Conservation (phyloP, 2,888 invertebrate species). For the Steromphala cineraria region DNA sequence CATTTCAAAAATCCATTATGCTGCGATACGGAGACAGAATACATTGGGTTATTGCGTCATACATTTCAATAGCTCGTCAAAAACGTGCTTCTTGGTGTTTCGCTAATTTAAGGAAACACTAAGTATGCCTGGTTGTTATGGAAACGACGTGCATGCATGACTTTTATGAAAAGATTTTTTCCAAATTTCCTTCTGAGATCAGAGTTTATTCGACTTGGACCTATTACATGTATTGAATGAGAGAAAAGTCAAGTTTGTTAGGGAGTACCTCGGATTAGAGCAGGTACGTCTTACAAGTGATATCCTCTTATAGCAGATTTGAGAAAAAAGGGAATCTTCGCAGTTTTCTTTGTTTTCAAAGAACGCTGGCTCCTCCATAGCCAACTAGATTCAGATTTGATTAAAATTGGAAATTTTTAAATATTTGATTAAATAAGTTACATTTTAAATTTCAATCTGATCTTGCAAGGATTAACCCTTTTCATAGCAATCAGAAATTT, state of each 20-base stretch:
- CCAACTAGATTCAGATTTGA: neutral
- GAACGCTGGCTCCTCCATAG: neutral
- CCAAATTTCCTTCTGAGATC: conserved; percentile 2
- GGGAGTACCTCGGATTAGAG: neutral
- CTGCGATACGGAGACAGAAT: neutral
- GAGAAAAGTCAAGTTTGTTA: neutral
- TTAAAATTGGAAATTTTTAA: neutral
- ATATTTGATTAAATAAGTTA: neutral
- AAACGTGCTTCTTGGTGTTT: conserved; percentile 8
- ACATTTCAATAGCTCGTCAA: conserved; percentile 17
- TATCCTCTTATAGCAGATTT: neutral
- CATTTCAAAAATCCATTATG: conserved; percentile 12
- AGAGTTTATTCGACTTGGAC: neutral
- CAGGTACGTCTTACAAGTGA: neutral
- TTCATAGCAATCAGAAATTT: no score
- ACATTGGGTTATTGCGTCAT: conserved; percentile 3
- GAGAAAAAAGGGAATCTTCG: no score
- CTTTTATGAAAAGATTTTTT: conserved; percentile 11
- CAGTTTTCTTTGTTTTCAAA: neutral
- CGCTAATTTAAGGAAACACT: conserved; percentile 1
- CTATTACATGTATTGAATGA: conserved; percentile 1
- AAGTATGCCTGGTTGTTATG: conserved; percentile 10
- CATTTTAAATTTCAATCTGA: no score
- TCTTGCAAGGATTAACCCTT: no score
- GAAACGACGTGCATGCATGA: conserved; percentile 18